phyloP scores from a whole-genome alignment of 2,797 vertebrate species.

The Lacerta bilineata region DNA sequence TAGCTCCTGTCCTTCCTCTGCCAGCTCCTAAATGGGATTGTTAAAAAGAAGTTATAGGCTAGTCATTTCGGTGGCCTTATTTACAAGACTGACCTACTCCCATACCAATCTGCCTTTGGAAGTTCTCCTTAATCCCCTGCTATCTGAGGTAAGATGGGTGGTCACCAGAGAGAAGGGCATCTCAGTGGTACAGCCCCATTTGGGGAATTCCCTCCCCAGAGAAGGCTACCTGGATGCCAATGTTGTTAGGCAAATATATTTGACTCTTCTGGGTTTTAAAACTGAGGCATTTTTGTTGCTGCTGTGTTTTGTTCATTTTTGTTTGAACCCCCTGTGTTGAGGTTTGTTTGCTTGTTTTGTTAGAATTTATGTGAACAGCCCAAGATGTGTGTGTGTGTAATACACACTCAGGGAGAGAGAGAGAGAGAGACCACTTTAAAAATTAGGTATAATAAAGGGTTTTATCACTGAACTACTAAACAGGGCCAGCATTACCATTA shows the following conservation, averaged over 20 bases:
- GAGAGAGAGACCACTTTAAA: too few species aligned
- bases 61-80: too few species aligned
- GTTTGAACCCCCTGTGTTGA: not conserved
- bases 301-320: not conserved
- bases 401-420: too few species aligned
- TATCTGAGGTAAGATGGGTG: not conserved
- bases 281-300: not conserved
- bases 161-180: not conserved
- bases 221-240: not conserved
- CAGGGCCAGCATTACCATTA: too few species aligned
- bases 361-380: not conserved
- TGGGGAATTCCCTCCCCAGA: not conserved
- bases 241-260: not conserved
- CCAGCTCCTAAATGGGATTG: too few species aligned
- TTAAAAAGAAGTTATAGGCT: too few species aligned
- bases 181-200: not conserved
- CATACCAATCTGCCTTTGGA: not conserved
- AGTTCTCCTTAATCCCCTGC: not conserved
- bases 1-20: too few species aligned
- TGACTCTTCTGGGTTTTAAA: not conserved
- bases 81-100: not conserved
- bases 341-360: not conserved
- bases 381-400: too few species aligned
- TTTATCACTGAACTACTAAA: too few species aligned
- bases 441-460: not conserved